A percentile compares a stretch with the other conserved stretches of the same genome.
Conservation (phyloP, 2,113 vertebrate genomes). For the Pavo muticus region DNA sequence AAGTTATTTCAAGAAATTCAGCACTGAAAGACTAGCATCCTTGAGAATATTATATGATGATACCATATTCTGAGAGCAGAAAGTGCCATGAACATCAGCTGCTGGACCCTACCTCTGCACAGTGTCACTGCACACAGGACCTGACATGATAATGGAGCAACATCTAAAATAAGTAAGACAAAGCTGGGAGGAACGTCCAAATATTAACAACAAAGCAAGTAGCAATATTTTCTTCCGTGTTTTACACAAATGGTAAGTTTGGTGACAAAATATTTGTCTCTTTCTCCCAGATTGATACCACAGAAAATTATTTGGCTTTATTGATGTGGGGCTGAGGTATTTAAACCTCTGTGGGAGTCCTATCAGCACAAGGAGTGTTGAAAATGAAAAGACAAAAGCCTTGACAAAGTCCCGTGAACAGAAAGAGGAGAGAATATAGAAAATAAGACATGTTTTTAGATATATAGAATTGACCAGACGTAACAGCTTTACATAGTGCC, state of each 20-base stretch:
- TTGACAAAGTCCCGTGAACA: not conserved
- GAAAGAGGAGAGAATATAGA: not conserved
- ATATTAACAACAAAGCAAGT: not conserved
- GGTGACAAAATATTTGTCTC: not conserved
- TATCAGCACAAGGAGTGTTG: not conserved
- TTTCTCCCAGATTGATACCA: not conserved
- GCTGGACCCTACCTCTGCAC: not conserved
- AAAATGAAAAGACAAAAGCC: not conserved
- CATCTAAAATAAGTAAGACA: not conserved
- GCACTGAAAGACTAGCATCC: not conserved
- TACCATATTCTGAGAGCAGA: not conserved
- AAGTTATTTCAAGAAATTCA: not conserved
- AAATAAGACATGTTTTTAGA: not conserved
- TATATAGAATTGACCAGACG: not conserved
- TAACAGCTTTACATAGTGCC: too few species aligned
- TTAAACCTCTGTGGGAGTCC: not conserved
- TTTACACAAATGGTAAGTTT: not conserved
- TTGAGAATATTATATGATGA: not conserved
- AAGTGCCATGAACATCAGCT: not conserved
- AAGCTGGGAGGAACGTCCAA: not conserved
- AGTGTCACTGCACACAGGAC: not conserved
- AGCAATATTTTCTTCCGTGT: not conserved
- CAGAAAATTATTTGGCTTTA: not conserved
- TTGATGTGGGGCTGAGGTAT: not conserved
- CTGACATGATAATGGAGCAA: not conserved